Evolutionary conservation across 2,797 vertebrate species (phyloP).

Genomic region (Hydrophis major): DNA sequence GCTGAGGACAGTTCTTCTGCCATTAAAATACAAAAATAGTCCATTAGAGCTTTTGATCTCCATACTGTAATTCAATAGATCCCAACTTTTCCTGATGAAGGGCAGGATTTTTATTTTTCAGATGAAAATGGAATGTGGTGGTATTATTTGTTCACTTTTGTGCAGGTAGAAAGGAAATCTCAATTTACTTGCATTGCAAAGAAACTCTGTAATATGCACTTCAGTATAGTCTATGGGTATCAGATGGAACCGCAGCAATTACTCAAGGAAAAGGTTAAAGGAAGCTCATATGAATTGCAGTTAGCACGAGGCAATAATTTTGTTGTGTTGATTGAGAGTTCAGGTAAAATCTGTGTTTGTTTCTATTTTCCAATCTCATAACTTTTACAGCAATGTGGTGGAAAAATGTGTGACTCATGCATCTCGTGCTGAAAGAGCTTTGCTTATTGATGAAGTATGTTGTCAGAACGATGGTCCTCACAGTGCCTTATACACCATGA

Average conservation of each 20-base stretch:
- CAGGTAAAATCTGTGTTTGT: not conserved
- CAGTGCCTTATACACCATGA: conserved; percentile 99
- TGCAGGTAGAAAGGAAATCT: not conserved
- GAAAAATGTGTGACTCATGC: conserved; percentile 98
- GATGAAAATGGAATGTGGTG: not conserved
- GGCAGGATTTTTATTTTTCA: not conserved
- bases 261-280: not conserved
- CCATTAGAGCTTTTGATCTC: not conserved
- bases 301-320: not conserved
- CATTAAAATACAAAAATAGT: not conserved
- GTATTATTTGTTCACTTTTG: not conserved
- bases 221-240: not conserved
- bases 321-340: not conserved
- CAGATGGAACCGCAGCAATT: not conserved
- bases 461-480: conserved; percentile 98
- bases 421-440: conserved; percentile 92
- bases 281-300: not conserved
- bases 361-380: not conserved
- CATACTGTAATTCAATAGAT: not conserved
- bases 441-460: conserved; percentile 98
- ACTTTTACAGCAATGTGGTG: conserved; percentile 87
- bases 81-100: not conserved
- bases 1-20: not conserved
- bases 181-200: not conserved
- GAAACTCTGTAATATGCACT: not conserved